A percentile compares a stretch with the other conserved stretches of the same genome.
These are phyloP conservation scores for Neofelis nebulosa DNA, from an alignment of 2,113 vertebrate species.

Conservation along the genomic window DNA sequence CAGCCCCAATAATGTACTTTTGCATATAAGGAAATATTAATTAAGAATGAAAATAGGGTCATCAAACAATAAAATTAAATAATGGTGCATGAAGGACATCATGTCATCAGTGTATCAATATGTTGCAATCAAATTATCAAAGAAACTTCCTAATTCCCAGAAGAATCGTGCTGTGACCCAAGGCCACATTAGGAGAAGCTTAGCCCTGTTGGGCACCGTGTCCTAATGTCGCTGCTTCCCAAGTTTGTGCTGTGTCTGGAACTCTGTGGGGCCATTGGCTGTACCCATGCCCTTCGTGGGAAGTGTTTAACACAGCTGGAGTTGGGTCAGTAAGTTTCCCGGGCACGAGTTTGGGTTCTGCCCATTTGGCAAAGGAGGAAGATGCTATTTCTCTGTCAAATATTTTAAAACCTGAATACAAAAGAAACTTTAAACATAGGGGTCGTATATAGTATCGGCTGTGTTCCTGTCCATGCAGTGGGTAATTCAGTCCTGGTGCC, in stretches of 20 bases:
- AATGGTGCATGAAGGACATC: background rate
- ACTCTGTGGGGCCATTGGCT: background rate
- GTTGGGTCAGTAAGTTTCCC: background rate
- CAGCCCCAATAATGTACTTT: background rate
- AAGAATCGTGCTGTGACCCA: background rate
- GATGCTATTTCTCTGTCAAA: background rate
- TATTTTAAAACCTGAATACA: background rate
- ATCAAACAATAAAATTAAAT: constrained; percentile 27
- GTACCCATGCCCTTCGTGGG: rapidly evolving
- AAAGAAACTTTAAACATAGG: background rate
- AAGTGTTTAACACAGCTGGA: background rate
- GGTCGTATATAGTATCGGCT: background rate
- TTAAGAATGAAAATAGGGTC: background rate
- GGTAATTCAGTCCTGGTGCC: background rate
- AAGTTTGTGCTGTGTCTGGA: background rate
- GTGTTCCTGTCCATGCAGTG: rapidly evolving
- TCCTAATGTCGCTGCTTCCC: background rate
- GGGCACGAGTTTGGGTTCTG: background rate
- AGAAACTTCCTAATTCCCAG: background rate
- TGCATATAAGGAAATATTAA: background rate
- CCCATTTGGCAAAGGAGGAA: background rate
- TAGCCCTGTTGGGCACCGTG: background rate
- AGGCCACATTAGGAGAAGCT: background rate
- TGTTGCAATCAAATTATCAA: background rate
- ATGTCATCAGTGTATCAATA: background rate